Evolutionary conservation across 1,140 invertebrate genomes (phyloP), one percentile per base, ranked within the genome.

Genomic region (Potamilus streckersoni): DNA sequence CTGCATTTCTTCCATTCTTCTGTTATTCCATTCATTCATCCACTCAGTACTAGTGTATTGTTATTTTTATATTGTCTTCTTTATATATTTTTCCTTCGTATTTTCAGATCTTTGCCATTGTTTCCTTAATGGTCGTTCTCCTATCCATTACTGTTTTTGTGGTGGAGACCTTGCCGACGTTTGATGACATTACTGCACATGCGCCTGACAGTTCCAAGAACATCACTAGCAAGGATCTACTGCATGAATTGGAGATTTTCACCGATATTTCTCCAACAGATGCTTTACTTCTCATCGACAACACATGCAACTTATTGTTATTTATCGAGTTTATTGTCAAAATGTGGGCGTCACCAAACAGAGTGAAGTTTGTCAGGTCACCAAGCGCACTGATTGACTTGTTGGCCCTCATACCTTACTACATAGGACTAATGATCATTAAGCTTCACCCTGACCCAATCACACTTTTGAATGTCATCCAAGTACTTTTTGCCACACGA

Each of bases 391-490:
- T 84, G 13, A 79, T 83, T 19, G 84, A 85, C 72, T 23, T 83
- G n/a, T 31, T 82, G 2, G 84, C 81, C 62, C 38, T 85, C 11
- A 74, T 85, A 20, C 84, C 84, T 5, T 85, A 84, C 55, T 85
- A 84, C 65, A 79, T 81, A 20, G 83, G 79, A 27, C 67, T 84
- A 20, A 68, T 78, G n/a, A 60, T 82, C 14, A 96, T 83, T 1
- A 72, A 81, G 64, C 13, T 13, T 4, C 83, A 84, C 74, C 79
- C 79, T 2, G 77, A 84, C 60, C 83, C 83, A 2, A 76, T 80
- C 15, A 65, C 60, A 49, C 20, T 84, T 12, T 82, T 82, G 60
- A 69, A 71, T 27, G 19, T 81, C 5, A 76, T 84, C 38, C 70
- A 80, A 27, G 68, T 85, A 14, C 66, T 86, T 5, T 73, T 83